Percentiles rank a stretch among this genome's conserved stretches.
Conservation (phyloP, 2,888 invertebrate species). For the Spialia ferax region DNA sequence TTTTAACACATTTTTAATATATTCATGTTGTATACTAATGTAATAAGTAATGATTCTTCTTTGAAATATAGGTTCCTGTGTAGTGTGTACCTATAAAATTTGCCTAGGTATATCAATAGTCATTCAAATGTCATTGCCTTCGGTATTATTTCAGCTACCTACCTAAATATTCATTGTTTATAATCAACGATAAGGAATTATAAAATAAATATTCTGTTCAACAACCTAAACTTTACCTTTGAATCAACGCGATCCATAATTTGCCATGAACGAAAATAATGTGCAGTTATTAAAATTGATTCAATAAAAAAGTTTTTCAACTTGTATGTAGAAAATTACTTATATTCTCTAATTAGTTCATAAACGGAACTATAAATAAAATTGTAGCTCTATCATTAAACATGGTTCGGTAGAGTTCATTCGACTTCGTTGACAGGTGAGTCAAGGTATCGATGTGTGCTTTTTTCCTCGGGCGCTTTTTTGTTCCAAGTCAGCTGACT, state of each 20-base stretch:
- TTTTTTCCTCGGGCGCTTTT: conserved; percentile 35
- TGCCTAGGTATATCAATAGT: not conserved
- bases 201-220: not conserved
- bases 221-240: too few relatives aligned
- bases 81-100: too few relatives aligned
- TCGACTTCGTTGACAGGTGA: conserved; percentile 41
- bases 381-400: conserved; percentile 20
- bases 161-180: not conserved
- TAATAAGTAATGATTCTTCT: too few relatives aligned
- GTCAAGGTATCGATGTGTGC: conserved; percentile 38
- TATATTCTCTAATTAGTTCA: conserved; percentile 23
- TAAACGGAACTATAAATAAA: conserved; percentile 19
- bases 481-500: conserved; percentile 39
- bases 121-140: not conserved
- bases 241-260: not conserved
- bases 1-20: not conserved
- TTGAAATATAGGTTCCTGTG: too few relatives aligned
- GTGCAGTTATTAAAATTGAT: not conserved
- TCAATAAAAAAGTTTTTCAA: not conserved
- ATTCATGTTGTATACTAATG: not conserved
- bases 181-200: not conserved
- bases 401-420: conserved; percentile 35
- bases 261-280: not conserved
- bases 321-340: not conserved
- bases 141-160: not conserved